These are phyloP conservation scores for Antennarius striatus DNA, from an alignment of 2,113 vertebrate genomes.

Conservation along the genomic window DNA sequence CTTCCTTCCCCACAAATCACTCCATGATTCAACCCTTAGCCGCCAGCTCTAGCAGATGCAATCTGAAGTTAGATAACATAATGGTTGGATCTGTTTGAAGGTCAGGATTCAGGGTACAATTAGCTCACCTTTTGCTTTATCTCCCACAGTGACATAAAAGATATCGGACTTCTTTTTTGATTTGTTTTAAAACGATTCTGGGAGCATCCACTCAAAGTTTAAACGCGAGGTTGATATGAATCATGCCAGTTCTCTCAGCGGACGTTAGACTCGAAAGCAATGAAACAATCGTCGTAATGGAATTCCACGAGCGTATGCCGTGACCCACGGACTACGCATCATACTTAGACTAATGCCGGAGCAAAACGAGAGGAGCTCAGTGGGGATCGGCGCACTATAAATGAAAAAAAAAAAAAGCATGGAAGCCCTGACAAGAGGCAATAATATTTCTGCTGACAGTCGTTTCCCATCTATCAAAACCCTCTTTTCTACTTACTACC, in stretches of 20 bases:
- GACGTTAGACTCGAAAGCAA: slow-evolving; percentile 2
- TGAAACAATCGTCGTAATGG: slow-evolving; percentile 43
- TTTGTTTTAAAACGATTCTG: slow-evolving; percentile 20
- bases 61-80: slow-evolving; percentile 57
- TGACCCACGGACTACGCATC: slow-evolving; percentile 33
- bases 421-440: slow-evolving; percentile 40
- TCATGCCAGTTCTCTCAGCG: slow-evolving; percentile 1
- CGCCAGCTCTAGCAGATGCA: slow-evolving; percentile 45
- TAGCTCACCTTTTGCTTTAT: slow-evolving; percentile 44
- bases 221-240: slow-evolving; percentile 24
- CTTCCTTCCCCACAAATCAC: slow-evolving; percentile 48
- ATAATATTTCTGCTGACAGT: slow-evolving; percentile 59
- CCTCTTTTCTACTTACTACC: slow-evolving; percentile 40
- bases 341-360: slow-evolving; percentile 33
- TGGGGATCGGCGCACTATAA: slow-evolving; percentile 45
- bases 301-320: slow-evolving; percentile 29
- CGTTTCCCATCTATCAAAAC: slow-evolving; percentile 55
- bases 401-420: slow-evolving; percentile 52
- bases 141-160: slow-evolving; percentile 9
- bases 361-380: slow-evolving; percentile 26
- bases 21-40: slow-evolving; percentile 49
- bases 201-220: slow-evolving; percentile 1
- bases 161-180: background rate
- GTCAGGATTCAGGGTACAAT: slow-evolving; percentile 58
- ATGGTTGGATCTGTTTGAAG: slow-evolving; percentile 46